Evolutionary conservation across 2,888 invertebrate genomes (phyloP).

Genomic region (Keiferia lycopersicella): DNA sequence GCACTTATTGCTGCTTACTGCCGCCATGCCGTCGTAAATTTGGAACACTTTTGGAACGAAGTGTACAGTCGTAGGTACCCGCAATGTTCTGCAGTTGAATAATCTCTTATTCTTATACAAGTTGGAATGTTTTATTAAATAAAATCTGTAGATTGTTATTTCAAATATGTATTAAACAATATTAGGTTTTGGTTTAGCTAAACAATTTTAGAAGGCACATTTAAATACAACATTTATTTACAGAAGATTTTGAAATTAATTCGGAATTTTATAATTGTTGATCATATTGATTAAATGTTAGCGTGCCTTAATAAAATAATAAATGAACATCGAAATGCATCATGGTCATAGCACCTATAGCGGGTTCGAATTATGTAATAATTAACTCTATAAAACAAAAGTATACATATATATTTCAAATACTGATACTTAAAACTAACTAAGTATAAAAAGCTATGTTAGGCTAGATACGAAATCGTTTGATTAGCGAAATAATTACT

Average conservation of each 20-base stretch:
- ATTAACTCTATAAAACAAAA: neutral
- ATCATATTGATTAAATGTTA: neutral
- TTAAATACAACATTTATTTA: neutral
- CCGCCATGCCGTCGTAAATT: neutral
- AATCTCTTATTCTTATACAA: neutral
- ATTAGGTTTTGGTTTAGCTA: constrained; percentile 2
- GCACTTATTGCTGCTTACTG: neutral
- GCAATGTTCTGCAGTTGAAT: neutral
- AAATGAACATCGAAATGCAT: constrained; percentile 7
- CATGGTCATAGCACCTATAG: constrained; percentile 3
- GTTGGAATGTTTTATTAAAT: neutral
- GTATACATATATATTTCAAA: constrained; percentile 9
- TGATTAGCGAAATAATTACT: too few species aligned
- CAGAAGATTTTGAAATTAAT: neutral
- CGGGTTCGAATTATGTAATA: neutral
- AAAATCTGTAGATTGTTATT: neutral
- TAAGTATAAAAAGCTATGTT: constrained; percentile 7
- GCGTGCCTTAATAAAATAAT: neutral
- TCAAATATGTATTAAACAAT: constrained; percentile 1
- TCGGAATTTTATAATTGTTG: neutral
- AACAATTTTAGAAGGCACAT: constrained; percentile 5
- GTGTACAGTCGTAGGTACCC: neutral
- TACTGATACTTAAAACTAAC: constrained; percentile 5
- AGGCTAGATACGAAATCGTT: neutral
- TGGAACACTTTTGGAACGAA: neutral